Conservation (phyloP, 2,888 invertebrate genomes). For the Rhabditophanes sp. region DNA sequence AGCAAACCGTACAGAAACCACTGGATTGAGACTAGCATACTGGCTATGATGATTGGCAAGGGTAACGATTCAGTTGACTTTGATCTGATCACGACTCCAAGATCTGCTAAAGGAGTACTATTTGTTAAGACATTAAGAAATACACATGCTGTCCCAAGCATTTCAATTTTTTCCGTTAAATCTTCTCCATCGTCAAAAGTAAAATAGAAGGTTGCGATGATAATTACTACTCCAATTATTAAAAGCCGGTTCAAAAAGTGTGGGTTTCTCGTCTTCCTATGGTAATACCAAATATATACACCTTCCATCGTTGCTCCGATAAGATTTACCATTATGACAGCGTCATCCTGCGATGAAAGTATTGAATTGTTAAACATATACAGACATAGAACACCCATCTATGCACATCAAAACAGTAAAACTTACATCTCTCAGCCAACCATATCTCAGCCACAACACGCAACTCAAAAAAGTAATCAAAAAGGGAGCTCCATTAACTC, state of each 20-base stretch:
- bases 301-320: constrained; percentile 61
- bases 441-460: constrained; percentile 65
- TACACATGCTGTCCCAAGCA: constrained; percentile 30
- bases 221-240: constrained; percentile 12
- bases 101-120: constrained; percentile 2
- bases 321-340: constrained; percentile 60
- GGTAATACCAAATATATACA: constrained; percentile 58
- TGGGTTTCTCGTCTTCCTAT: constrained; percentile 56
- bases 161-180: constrained; percentile 11
- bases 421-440: constrained; percentile 57
- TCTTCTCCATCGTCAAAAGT: constrained; percentile 9
- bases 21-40: constrained; percentile 60
- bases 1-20: constrained; percentile 69
- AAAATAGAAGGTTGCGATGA: constrained; percentile 12
- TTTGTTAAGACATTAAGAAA: constrained; percentile 27
- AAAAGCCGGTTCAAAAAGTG: constrained; percentile 13
- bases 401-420: too few relatives aligned
- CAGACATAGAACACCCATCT: too few relatives aligned
- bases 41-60: constrained; percentile 69
- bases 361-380: too few relatives aligned
- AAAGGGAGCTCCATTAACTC: constrained; percentile 28
- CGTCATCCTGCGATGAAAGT: too few relatives aligned
- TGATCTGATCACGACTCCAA: too few relatives aligned
- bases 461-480: constrained; percentile 51
- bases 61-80: constrained; percentile 72